phyloP scores from a whole-genome alignment of 37 sponge, comb jelly and placozoan species.

The Cliona cf. orientalis region DNA sequence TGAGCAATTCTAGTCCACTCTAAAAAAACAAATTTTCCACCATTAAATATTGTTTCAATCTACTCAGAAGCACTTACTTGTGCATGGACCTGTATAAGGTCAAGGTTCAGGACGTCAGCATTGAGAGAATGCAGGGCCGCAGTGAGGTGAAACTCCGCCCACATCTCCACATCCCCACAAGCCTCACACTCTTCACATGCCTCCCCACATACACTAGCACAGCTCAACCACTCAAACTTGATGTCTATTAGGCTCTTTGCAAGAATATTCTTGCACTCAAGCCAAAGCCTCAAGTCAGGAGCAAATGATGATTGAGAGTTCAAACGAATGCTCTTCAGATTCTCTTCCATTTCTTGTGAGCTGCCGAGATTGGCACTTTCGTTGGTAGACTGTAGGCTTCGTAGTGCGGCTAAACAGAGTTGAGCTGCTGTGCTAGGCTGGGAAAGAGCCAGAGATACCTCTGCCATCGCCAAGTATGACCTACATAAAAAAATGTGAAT shows the following conservation, averaged over 20 bases:
- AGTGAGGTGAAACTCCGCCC: constrained; percentile 9
- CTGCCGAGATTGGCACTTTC: background rate
- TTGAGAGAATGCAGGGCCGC: constrained; percentile 33
- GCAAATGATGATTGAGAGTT: background rate
- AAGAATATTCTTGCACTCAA: constrained; percentile 19
- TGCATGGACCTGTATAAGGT: no score
- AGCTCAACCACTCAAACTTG: background rate
- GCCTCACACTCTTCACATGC: constrained; percentile 30
- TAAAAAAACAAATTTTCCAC: background rate
- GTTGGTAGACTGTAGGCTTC: constrained; percentile 19
- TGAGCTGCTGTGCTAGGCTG: background rate
- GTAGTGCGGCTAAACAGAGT: constrained; percentile 36
- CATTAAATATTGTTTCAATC: no score
- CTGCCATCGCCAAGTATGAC: constrained; percentile 2
- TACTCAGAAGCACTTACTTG: no score
- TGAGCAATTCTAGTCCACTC: constrained; percentile 25
- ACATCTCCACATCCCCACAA: constrained; percentile 40
- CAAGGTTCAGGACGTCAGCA: no score
- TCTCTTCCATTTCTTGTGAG: background rate
- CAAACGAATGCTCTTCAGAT: background rate
- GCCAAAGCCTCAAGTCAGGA: constrained; percentile 40
- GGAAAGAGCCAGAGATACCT: constrained; percentile 2
- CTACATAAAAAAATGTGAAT: no score
- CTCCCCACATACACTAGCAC: constrained; percentile 14
- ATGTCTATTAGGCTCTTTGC: constrained; percentile 23